Evolutionary conservation across 2,888 invertebrate species (phyloP).

Genomic region (Serripes groenlandicus): DNA sequence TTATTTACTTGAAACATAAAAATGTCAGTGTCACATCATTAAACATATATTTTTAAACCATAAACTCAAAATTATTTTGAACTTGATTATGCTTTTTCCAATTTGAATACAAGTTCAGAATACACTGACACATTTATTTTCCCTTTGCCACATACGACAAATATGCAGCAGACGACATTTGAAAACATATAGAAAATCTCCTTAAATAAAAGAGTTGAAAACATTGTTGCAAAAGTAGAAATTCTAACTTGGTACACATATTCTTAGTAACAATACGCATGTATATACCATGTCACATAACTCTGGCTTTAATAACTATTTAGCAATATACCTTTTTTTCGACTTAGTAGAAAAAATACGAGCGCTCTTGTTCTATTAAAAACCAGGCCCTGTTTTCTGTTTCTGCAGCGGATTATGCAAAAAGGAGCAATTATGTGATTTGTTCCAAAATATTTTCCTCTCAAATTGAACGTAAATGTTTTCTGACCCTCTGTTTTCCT

Average conservation of each 20-base stretch:
- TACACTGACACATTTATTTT: too few species aligned
- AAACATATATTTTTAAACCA: not conserved
- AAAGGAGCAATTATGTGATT: not conserved
- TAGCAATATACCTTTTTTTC: not conserved
- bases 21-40: slow-evolving; percentile 10
- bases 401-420: not conserved
- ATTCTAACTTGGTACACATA: too few species aligned
- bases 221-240: too few species aligned
- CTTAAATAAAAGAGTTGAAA: too few species aligned
- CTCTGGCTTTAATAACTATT: not conserved
- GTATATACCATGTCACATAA: not conserved
- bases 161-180: too few species aligned
- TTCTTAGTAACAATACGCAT: not conserved
- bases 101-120: too few species aligned
- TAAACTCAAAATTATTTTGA: not conserved
- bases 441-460: not conserved
- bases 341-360: not conserved
- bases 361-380: not conserved
- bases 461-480: not conserved
- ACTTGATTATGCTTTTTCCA: too few species aligned
- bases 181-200: too few species aligned
- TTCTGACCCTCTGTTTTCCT: not conserved
- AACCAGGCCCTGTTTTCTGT: not conserved
- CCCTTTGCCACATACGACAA: too few species aligned
- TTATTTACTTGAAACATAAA: not conserved